Conservation (phyloP, 2,113 vertebrate species). For the Ondatra zibethicus region DNA sequence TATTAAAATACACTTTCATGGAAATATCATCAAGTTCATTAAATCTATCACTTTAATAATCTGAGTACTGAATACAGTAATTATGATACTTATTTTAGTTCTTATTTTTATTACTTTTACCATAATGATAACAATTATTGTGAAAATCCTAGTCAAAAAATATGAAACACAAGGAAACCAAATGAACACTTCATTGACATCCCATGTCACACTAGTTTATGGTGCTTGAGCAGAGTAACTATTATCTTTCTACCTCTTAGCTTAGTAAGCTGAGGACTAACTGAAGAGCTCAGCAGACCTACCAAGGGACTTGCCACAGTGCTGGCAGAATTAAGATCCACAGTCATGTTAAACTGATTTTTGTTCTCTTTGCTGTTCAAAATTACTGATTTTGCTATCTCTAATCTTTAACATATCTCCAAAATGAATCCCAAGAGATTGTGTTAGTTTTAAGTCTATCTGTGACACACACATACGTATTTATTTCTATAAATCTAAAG, state of each 20-base stretch:
- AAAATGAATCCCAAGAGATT: neutral
- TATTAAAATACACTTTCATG: neutral
- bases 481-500: neutral
- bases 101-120: neutral
- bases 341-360: neutral
- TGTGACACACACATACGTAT: neutral
- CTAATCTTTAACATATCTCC: neutral
- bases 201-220: neutral
- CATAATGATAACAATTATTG: neutral
- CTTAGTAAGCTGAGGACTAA: neutral
- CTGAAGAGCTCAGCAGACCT: neutral
- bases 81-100: neutral
- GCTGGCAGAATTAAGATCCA: neutral
- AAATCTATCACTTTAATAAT: neutral
- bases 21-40: neutral
- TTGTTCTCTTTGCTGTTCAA: neutral
- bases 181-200: neutral
- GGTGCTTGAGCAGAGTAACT: neutral
- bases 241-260: neutral
- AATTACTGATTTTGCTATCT: neutral
- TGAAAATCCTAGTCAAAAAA: neutral
- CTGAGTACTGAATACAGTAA: neutral
- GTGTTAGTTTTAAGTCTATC: neutral
- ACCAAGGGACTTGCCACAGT: neutral
- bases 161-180: neutral